Conservation (phyloP, 1,140 invertebrate genomes). For the Drosophila orosa region DNA sequence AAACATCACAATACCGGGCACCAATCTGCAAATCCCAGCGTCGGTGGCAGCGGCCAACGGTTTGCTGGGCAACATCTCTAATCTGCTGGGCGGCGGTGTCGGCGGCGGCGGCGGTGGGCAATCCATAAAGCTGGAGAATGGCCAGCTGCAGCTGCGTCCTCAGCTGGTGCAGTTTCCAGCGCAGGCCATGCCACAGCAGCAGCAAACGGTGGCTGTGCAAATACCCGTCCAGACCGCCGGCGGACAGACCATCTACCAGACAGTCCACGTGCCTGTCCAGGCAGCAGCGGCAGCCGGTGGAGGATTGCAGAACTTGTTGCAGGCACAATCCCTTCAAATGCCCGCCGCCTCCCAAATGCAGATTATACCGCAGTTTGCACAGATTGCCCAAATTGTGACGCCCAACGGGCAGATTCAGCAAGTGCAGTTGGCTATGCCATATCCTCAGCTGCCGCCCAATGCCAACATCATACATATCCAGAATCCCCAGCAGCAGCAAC, state of each 20-base stretch:
- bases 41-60: slow-evolving; percentile 79
- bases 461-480: slow-evolving; percentile 82
- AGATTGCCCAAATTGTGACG: slow-evolving; percentile 93
- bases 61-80: slow-evolving; percentile 63
- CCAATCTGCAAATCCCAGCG: slow-evolving; percentile 86
- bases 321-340: slow-evolving; percentile 65
- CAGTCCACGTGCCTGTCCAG: slow-evolving; percentile 95
- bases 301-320: slow-evolving; percentile 83
- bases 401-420: slow-evolving; percentile 95
- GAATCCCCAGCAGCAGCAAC: slow-evolving; percentile 76
- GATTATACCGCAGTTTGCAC: slow-evolving; percentile 90
- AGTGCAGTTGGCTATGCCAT: slow-evolving; percentile 88
- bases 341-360: slow-evolving; percentile 85
- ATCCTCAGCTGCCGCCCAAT: slow-evolving; percentile 84
- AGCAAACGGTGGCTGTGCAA: slow-evolving; percentile 94
- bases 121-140: slow-evolving; percentile 74
- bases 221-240: slow-evolving; percentile 94
- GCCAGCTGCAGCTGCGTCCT: slow-evolving; percentile 88
- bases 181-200: slow-evolving; percentile 87
- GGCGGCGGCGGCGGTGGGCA: slow-evolving; percentile 36
- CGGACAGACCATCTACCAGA: slow-evolving; percentile 97
- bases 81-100: slow-evolving; percentile 50
- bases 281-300: slow-evolving; percentile 86
- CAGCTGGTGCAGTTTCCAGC: slow-evolving; percentile 89
- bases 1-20: slow-evolving; percentile 86